Evolutionary conservation across 2,888 invertebrate species (phyloP), one percentile per base, ranked within the genome.

Genomic region (Diachrysia chrysitis): DNA sequence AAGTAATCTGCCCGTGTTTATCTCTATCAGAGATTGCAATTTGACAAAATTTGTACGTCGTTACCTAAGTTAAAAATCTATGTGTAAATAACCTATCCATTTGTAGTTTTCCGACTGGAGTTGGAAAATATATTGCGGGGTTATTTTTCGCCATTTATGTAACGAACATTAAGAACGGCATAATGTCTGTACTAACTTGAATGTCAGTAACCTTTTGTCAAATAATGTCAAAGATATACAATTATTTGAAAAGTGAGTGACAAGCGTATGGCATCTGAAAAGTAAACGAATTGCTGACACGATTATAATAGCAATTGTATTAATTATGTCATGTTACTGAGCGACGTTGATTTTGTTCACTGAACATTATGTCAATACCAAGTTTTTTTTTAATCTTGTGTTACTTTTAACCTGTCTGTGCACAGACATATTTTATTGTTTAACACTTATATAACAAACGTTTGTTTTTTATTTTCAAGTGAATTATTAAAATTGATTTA

Each of bases 161-260:
- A 0, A 42, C n/a, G n/a, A 42, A 42, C n/a, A 6, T 14, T 16
- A n/a, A 16, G 37, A 42, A 42, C 42, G 16, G 32, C 29, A 7
- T 32, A 37, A 37, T 37, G 37, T 37, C 37, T 4, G 14, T 2
- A 37, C 14, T 37, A 58, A 65, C 46, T 58, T 70, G 66, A 59
- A 76, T 69, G 60, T 54, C 56, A 69, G 32, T 62, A 59, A 68
- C 69, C 42, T 71, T 76, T 81, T 79, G 82, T 72, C 66, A 75
- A 73, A 76, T 78, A 73, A 79, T 77, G 80, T 82, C 79, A 80
- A 72, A 77, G 71, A 70, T 23, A 58, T 66, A 79, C 73, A 86
- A 88, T 86, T 86, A 89, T 85, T 82, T 84, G 79, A 73, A 53
- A 58, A 23, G 21, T 92, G 91, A 93, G 74, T 90, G 93, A 90